A percentile compares a stretch with the other conserved stretches of the same genome.
These are phyloP conservation scores for Tapirus terrestris DNA, from an alignment of 2,113 vertebrate genomes.

Conservation along the genomic window DNA sequence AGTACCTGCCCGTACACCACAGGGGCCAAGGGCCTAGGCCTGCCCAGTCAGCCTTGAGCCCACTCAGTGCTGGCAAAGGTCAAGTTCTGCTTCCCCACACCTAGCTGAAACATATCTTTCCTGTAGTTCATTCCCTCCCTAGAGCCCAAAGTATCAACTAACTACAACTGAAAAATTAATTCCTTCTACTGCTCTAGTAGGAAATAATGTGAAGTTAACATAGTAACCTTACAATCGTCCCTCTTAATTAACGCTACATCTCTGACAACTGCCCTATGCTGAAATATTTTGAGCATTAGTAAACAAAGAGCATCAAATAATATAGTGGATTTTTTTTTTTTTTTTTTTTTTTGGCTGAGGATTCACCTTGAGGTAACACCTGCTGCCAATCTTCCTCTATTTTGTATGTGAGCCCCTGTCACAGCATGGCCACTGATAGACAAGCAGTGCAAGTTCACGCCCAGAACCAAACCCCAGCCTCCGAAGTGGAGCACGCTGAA, in stretches of 20 bases:
- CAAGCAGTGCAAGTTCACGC: too few relatives aligned
- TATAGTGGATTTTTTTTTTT: neutral
- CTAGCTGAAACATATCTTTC: neutral
- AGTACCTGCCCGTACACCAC: too few relatives aligned
- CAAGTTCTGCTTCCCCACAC: neutral
- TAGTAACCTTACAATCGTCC: neutral
- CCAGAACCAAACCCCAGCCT: too few relatives aligned
- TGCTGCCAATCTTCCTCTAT: too few relatives aligned
- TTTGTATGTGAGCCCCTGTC: too few relatives aligned
- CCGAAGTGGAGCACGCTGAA: too few relatives aligned
- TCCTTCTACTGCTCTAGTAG: neutral
- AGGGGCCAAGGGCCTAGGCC: neutral
- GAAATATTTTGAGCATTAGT: slow-evolving; percentile 13
- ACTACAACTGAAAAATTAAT: slow-evolving; percentile 66
- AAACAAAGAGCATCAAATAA: neutral
- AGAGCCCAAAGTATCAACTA: slow-evolving; percentile 4
- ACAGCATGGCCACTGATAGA: too few relatives aligned
- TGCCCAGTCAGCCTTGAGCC: neutral
- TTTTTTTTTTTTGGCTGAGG: too few relatives aligned
- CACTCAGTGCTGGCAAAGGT: neutral
- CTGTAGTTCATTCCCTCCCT: neutral
- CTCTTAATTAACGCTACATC: neutral
- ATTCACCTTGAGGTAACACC: too few relatives aligned
- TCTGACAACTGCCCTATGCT: neutral
- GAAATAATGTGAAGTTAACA: slow-evolving; percentile 6